These are phyloP conservation scores for Saturnia japonica DNA, from an alignment of 2,888 invertebrate species.

Conservation along the genomic window DNA sequence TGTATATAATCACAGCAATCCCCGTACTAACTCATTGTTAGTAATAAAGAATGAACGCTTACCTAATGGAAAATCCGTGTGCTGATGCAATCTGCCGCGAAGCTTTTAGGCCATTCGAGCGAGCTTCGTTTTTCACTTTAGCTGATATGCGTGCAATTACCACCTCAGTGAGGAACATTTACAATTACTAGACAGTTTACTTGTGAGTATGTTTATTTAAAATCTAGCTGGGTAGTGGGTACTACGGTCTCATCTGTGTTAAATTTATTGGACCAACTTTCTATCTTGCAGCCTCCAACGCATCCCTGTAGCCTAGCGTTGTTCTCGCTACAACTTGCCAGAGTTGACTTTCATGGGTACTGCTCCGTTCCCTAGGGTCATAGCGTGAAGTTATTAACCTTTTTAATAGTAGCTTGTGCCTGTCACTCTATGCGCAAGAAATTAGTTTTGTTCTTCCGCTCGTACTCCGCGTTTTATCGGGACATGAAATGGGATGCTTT, in stretches of 20 bases:
- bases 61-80: slow-evolving; percentile 79
- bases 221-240: too few relatives aligned
- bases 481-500: not conserved
- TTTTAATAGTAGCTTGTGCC: not conserved
- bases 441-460: not conserved
- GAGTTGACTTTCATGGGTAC: too few relatives aligned
- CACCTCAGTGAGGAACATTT: slow-evolving; percentile 46
- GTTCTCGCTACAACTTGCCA: too few relatives aligned
- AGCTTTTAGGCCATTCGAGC: slow-evolving; percentile 67
- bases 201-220: not conserved
- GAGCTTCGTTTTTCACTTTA: slow-evolving; percentile 69
- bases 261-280: too few relatives aligned
- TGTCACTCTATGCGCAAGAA: not conserved
- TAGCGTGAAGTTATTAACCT: too few relatives aligned
- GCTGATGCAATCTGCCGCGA: slow-evolving; percentile 75
- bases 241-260: too few relatives aligned
- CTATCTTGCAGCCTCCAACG: too few relatives aligned
- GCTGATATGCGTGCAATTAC: slow-evolving; percentile 65
- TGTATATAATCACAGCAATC: slow-evolving; percentile 35
- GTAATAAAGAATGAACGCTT: slow-evolving; percentile 56
- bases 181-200: not conserved
- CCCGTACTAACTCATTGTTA: slow-evolving; percentile 39
- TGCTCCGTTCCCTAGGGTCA: too few relatives aligned
- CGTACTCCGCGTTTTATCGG: too few relatives aligned
- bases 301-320: too few relatives aligned